These are phyloP conservation scores for Falco cherrug DNA, from an alignment of 2,797 vertebrate genomes.

Conservation along the genomic window DNA sequence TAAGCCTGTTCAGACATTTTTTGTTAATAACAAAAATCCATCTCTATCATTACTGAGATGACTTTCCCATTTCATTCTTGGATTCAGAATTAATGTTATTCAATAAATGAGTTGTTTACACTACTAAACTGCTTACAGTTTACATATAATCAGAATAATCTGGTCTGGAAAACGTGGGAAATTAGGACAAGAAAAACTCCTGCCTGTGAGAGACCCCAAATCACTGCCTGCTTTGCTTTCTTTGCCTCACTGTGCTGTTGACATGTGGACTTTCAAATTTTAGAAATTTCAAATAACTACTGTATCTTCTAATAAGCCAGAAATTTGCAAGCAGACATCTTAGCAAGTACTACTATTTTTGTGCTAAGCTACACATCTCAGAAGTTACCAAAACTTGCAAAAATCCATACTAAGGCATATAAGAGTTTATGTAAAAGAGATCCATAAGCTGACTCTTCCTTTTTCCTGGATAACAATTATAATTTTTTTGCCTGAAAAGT, in stretches of 20 bases:
- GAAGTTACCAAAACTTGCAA: not conserved
- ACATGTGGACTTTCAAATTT: not conserved
- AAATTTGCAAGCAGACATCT: not conserved
- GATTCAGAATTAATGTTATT: not conserved
- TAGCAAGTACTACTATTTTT: not conserved
- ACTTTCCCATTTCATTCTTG: not conserved
- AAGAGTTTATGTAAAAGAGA: not conserved
- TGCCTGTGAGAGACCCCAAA: not conserved
- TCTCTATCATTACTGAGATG: not conserved
- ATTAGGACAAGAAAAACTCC: not conserved
- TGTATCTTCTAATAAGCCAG: not conserved
- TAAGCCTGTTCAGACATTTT: not conserved
- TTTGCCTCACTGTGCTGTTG: not conserved
- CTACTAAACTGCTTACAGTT: not conserved
- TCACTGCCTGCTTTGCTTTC: not conserved
- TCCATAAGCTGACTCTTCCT: not conserved
- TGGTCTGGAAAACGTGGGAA: not conserved
- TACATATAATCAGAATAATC: not conserved
- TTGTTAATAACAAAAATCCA: not conserved
- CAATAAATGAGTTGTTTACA: not conserved
- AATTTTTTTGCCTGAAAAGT: not conserved
- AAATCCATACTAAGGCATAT: not conserved
- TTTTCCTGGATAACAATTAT: not conserved
- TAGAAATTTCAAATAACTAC: not conserved
- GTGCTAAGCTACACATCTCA: not conserved